Evolutionary conservation across 23 tunicate genomes (phyloP), one percentile per base, ranked within the genome.

Genomic region (Aplidium turbinatum): DNA sequence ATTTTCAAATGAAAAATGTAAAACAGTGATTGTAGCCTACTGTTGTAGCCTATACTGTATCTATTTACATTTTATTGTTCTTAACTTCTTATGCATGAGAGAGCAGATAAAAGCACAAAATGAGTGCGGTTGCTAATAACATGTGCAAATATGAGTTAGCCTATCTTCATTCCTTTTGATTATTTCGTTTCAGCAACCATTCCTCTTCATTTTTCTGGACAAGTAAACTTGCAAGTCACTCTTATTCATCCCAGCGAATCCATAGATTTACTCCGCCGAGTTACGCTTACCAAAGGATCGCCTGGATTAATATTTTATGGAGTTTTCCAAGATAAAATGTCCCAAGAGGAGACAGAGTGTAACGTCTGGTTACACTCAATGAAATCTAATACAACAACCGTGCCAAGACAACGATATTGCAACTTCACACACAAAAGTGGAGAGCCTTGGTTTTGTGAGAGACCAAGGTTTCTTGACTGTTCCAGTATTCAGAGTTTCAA

Each of bases 221-320:
- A 58, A 21, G 55, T 55, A 11, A 1, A n/a, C 11, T 53, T 81
- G 19, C 60, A 33, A 3, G 87, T 81, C n/a, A 38, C 47, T 27
- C 63, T 81, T 11, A 81, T 81, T 19, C 87, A 81, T 60, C 63
- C 87, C 30, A 81, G 87, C 26, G 87, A 81, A 40, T 72, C 87
- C 21, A 47, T 81, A 29, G 79, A 81, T 35, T 26, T 71, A 3
- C 73, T 81, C 2, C 71, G 87, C 0, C 63, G 79, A 1, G 73
- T 81, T 1, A 81, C 87, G n/a, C 72, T 79, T 29, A 60, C 87
- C 5, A 72, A 39, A 28, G 19, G 30, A 42, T 81, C 87, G 18
- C 87, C 87, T 21, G 87, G 87, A 19, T 28, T 81, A 19, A 3
- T 42, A 4, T 81, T 71, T 60, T 19, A 42, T 18, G 87, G 71